Conservation (phyloP, 2,113 vertebrate genomes). For the Formicarius rufipectus region DNA sequence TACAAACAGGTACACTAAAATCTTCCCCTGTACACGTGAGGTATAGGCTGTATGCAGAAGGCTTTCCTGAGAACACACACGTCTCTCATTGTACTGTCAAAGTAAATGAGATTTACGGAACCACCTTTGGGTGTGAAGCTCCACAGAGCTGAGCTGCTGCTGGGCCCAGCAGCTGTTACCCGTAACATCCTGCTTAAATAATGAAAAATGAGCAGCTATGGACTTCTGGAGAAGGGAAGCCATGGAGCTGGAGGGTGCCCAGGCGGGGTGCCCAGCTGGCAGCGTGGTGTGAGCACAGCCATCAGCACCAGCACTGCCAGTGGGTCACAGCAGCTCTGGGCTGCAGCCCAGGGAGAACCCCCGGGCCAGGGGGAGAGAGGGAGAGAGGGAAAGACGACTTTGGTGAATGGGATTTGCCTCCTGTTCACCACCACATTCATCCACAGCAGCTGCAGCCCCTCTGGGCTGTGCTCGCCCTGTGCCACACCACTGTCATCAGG, state of each 20-base stretch:
- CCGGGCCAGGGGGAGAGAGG: background rate
- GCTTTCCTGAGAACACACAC: slow-evolving; percentile 66
- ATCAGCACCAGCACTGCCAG: fast-evolving
- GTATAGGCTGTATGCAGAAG: slow-evolving; percentile 59
- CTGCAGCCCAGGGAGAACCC: background rate
- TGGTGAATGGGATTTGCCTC: background rate
- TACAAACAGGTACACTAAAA: slow-evolving; percentile 38
- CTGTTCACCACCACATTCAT: background rate
- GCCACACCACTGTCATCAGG: background rate
- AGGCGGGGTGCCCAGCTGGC: background rate
- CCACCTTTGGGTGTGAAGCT: slow-evolving; percentile 22
- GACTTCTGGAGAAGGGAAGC: background rate
- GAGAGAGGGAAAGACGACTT: background rate
- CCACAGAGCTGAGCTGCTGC: slow-evolving; percentile 12
- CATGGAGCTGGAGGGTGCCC: background rate
- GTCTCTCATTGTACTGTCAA: background rate
- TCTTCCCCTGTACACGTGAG: slow-evolving; percentile 54
- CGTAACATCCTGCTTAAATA: slow-evolving; percentile 66
- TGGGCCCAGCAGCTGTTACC: slow-evolving; percentile 68
- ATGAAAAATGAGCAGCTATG: background rate
- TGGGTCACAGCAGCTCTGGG: background rate
- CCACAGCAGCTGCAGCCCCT: background rate
- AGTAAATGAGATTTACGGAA: background rate
- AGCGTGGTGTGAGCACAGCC: fast-evolving
- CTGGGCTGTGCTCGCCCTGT: background rate